Evolutionary conservation across 2,888 invertebrate genomes (phyloP), one percentile per base, ranked within the genome.

Genomic region (Andrena trimmerana): DNA sequence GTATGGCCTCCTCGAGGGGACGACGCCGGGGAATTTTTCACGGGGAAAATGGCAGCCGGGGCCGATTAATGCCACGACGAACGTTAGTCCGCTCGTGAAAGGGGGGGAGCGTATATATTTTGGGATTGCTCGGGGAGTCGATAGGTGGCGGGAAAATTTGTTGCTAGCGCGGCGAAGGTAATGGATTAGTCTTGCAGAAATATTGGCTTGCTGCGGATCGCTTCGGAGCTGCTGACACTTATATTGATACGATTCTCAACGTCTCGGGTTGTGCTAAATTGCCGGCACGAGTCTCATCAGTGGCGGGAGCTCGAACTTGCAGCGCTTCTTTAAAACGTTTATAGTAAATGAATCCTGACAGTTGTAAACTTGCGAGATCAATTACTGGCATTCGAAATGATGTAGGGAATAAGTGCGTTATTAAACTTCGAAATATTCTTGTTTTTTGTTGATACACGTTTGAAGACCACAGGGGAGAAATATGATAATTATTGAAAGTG

Each of bases 1-100:
- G 84, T 79, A 79, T 73, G 73, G 73, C 65, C 86, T 75, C 72
- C 78, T 85, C 78, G 87, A 78, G 73, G 87, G 87, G 84, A 68
- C 63, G 80, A 76, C 72, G 63, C 65, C 69, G 65, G 8, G n/a
- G 74, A 79, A 86, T 85, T 87, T 85, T 82, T 71, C 77, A 77
- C 78, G 24, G 69, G 54, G 60, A 36, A 83, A 87, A 81, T 73
- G 52, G 65, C 73, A 73, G 20, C 24, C 48, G 33, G 48, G 50
- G 50, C 31, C 85, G 86, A 77, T 85, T 82, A 82, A 82, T 79
- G 65, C 72, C 78, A 57, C 79, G 86, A 77, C 78, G 73, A 85
- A 85, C 85, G 76, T 74, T 74, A 63, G 48, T 13, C 24, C 59
- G 63, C 10, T 54, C 29, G 52, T 54, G 57, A 31, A 62, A 71